Percentiles rank a stretch among this genome's conserved stretches.
These are phyloP conservation scores for Laspeyria flexula DNA, from an alignment of 2,888 invertebrate genomes.

Conservation along the genomic window DNA sequence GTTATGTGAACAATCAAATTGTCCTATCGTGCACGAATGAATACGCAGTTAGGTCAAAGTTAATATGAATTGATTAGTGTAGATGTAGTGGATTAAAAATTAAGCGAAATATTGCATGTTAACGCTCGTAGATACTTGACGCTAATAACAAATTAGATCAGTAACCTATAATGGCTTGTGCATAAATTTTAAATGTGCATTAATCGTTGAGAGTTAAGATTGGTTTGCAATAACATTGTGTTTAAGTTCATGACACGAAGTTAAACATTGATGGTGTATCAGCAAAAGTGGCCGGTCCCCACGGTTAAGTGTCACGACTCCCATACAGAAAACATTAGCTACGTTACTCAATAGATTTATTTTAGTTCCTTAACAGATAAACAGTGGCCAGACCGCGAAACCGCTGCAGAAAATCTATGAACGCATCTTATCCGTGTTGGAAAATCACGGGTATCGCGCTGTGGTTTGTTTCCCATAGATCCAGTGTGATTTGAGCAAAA, in stretches of 20 bases:
- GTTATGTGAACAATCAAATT: conserved; percentile 46
- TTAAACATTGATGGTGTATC: conserved; percentile 60
- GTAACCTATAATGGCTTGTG: neutral
- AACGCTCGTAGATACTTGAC: too few species aligned
- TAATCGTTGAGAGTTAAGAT: too few species aligned
- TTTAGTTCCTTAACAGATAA: conserved; percentile 76
- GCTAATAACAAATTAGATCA: too few species aligned
- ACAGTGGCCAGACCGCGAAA: conserved; percentile 78
- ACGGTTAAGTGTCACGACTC: conserved; percentile 75
- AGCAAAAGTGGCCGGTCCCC: conserved; percentile 61
- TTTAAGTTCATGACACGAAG: conserved; percentile 53
- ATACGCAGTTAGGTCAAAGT: conserved; percentile 5
- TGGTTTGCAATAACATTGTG: conserved; percentile 20
- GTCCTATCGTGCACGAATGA: conserved; percentile 12
- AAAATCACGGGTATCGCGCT: conserved; percentile 74
- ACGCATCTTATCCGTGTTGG: conserved; percentile 75
- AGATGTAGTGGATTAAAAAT: neutral
- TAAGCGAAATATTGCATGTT: neutral
- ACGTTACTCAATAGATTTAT: conserved; percentile 77
- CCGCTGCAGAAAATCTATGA: conserved; percentile 78
- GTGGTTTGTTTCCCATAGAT: conserved; percentile 80
- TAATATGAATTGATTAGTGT: neutral
- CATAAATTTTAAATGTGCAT: conserved; percentile 3
- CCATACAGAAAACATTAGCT: conserved; percentile 70
- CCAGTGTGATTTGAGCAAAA: conserved; percentile 78